A percentile compares a stretch with the other conserved stretches of the same genome.
These are phyloP conservation scores for Crocodylus rhombifer DNA, from an alignment of 2,797 vertebrate genomes.

Conservation along the genomic window DNA sequence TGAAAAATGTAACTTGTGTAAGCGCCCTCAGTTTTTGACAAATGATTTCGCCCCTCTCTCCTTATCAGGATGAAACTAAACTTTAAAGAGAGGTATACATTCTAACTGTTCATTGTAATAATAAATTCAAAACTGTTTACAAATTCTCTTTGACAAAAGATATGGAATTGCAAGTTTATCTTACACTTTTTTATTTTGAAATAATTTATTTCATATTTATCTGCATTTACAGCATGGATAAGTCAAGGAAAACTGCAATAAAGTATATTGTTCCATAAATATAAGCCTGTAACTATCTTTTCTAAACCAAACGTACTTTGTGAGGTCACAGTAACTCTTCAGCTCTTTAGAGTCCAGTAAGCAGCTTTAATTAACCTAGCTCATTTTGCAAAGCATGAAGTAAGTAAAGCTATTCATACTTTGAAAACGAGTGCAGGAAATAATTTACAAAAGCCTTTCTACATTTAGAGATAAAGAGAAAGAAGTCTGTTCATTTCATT, in stretches of 20 bases:
- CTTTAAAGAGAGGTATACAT: background rate
- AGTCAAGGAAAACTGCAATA: background rate
- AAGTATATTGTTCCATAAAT: background rate
- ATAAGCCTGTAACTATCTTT: background rate
- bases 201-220: background rate
- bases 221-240: background rate
- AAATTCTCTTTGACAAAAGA: background rate
- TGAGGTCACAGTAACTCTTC: slow-evolving; percentile 21
- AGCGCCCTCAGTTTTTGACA: background rate
- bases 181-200: background rate
- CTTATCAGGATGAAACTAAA: background rate
- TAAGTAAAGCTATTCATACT: slow-evolving; percentile 39
- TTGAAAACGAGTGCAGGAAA: slow-evolving; percentile 53
- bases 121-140: background rate
- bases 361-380: slow-evolving; percentile 19
- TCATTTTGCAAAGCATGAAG: slow-evolving; percentile 42
- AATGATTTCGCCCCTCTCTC: background rate
- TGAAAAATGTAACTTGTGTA: too few relatives aligned
- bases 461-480: slow-evolving; percentile 32
- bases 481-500: slow-evolving; percentile 25
- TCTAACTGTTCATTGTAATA: background rate
- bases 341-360: slow-evolving; percentile 39
- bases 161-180: background rate
- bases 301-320: background rate
- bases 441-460: slow-evolving; percentile 36